phyloP scores from a whole-genome alignment of 2,797 vertebrate species.

The Brachyalestes nurse region DNA sequence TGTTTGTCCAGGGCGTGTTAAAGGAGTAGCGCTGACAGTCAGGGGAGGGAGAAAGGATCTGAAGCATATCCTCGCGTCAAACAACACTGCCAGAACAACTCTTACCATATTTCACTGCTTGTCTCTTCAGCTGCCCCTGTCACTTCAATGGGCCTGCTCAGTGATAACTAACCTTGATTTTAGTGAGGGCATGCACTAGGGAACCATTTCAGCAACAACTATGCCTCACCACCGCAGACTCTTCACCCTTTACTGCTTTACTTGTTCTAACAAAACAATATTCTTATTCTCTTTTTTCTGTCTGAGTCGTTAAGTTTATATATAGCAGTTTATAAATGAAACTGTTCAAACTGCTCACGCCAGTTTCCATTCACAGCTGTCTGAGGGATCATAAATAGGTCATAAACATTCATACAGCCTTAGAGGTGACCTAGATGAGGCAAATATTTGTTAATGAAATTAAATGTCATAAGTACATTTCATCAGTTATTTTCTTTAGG shows the following conservation, averaged over 20 bases:
- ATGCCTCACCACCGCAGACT: conserved; percentile 8
- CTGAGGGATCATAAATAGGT: not conserved
- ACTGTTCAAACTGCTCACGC: not conserved
- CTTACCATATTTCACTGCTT: conserved; percentile 68
- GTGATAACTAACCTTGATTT: conserved; percentile 66
- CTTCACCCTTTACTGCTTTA: not conserved
- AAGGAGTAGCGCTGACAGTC: conserved; percentile 35
- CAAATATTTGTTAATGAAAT: not conserved
- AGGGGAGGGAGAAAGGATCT: conserved; percentile 63
- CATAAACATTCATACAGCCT: not conserved
- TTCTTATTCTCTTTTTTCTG: not conserved
- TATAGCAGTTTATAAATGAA: conserved; percentile 12
- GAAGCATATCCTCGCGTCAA: conserved; percentile 65
- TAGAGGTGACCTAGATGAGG: not conserved
- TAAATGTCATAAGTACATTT: not conserved
- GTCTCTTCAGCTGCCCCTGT: conserved; percentile 83
- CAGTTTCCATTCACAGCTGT: not conserved
- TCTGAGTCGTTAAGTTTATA: not conserved
- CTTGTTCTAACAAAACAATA: not conserved
- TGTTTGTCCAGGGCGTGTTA: conserved; percentile 33
- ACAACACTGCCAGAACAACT: conserved; percentile 69
- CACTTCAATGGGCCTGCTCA: conserved; percentile 77
- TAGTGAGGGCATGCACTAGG: conserved; percentile 31
- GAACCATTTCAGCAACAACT: conserved; percentile 32
- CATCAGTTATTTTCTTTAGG: conserved; percentile 16